These are phyloP conservation scores for Phalacrocorax aristotelis DNA, from an alignment of 2,113 vertebrate genomes.

Conservation along the genomic window DNA sequence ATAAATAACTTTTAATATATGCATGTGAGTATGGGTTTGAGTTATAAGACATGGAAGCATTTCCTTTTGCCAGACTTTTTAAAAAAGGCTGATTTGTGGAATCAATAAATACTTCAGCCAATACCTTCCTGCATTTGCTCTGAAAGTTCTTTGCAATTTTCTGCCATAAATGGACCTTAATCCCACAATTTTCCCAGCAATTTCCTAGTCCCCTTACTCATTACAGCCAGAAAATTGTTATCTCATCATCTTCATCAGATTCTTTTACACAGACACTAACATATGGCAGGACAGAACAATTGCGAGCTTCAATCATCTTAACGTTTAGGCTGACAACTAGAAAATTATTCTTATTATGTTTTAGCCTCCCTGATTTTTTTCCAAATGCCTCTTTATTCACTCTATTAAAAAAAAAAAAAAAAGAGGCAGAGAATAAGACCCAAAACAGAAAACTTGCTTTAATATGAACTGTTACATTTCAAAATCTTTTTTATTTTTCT, in stretches of 20 bases:
- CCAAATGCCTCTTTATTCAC: not conserved
- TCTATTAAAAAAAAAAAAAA: not conserved
- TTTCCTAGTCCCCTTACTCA: slow-evolving; percentile 42
- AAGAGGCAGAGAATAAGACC: not conserved
- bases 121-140: slow-evolving; percentile 1
- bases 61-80: not conserved
- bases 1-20: not conserved
- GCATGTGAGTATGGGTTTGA: not conserved
- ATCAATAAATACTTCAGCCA: slow-evolving; percentile 21
- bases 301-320: slow-evolving; percentile 42
- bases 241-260: slow-evolving; percentile 55
- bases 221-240: slow-evolving; percentile 53
- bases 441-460: not conserved
- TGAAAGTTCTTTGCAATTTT: slow-evolving; percentile 52
- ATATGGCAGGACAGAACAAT: slow-evolving; percentile 50
- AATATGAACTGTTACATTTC: not conserved
- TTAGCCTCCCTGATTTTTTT: slow-evolving; percentile 19
- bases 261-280: slow-evolving; percentile 26
- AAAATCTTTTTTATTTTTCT: not conserved
- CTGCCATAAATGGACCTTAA: slow-evolving; percentile 46
- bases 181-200: slow-evolving; percentile 52
- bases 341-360: slow-evolving; percentile 39
- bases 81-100: not conserved
- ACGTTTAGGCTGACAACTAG: slow-evolving; percentile 35
- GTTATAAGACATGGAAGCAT: not conserved